Evolutionary conservation across 2,797 vertebrate genomes (phyloP), one percentile per base, ranked within the genome.

Genomic region (Platalea minor): DNA sequence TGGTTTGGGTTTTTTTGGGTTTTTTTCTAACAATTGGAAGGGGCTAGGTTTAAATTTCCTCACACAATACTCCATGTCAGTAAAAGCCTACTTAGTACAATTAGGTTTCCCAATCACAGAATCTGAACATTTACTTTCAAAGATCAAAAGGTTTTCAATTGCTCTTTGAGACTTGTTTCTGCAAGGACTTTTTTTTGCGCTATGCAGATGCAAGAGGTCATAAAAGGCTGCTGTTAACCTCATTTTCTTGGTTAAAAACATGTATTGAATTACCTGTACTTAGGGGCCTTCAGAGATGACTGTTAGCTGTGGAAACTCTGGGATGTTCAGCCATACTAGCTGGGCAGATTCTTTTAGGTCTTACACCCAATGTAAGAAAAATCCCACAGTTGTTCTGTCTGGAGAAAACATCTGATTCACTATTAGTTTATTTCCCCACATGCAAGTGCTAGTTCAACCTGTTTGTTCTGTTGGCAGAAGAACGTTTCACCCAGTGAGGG

Each of bases 121-220:
- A 87, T 50, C 51, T 31, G 59, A 91, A 91, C 9, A n/a, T 43
- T 63, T 31, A 23, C 20, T 84, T 91, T 76, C 67, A 74, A 88
- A 88, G 68, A 92, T 65, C 64, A 88, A 87, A 87, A 80, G 50
- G 31, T 17, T 65, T 88, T 63, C 46, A 75, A 89, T 54, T 73
- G 59, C 15, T 57, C 65, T 76, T 83, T 59, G 45, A 85, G n/a
- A 73, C 64, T 78, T 81, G 64, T 48, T 94, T 85, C 75, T 83
- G 68, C 70, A 89, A 93, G 64, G 50, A 69, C 19, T 35, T 74
- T 41, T 41, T 65, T 81, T 4, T 57, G 13, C 10, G 12, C 24
- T 57, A 39, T 20, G 31, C 21, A 85, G 13, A 88, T 67, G 20
- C 57, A 88, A 43, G 68, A 39, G 61, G 76, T 89, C 78, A 78